phyloP scores from a whole-genome alignment of 2,797 vertebrate genomes.

The Knipowitschia caucasica region DNA sequence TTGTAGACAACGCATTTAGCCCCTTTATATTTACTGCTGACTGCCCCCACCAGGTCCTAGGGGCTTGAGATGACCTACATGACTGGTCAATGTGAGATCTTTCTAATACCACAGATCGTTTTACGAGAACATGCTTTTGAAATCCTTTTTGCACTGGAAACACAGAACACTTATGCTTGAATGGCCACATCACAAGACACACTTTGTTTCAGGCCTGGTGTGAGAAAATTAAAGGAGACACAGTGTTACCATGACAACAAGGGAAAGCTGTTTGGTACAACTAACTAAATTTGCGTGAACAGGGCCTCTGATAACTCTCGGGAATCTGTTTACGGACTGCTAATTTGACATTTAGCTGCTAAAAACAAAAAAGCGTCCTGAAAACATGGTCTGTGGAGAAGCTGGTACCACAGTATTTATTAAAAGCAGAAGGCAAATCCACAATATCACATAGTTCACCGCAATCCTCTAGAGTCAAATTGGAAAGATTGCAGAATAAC shows the following conservation, averaged over 20 bases:
- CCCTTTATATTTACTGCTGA: neutral
- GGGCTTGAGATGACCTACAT: constrained; percentile 48
- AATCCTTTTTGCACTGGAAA: neutral
- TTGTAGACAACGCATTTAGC: neutral
- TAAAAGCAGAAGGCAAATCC: too few species aligned
- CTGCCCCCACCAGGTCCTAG: neutral
- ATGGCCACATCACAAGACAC: constrained; percentile 20
- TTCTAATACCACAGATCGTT: constrained; percentile 1
- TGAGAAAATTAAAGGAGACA: constrained; percentile 31
- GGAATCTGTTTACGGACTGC: constrained; percentile 4
- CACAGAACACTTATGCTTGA: neutral
- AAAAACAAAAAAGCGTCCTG: constrained; percentile 1
- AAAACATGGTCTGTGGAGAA: too few species aligned
- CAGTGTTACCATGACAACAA: constrained; percentile 81
- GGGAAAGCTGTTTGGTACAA: constrained; percentile 62
- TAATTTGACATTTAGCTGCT: constrained; percentile 5
- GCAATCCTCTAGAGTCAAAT: too few species aligned
- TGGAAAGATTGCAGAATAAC: neutral
- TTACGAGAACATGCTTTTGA: neutral
- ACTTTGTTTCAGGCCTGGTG: constrained; percentile 14
- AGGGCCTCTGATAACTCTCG: constrained; percentile 2
- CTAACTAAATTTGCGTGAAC: constrained; percentile 27
- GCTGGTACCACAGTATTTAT: too few species aligned
- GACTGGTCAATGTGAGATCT: constrained; percentile 23
- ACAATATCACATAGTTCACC: too few species aligned